Conservation (phyloP, 2,113 vertebrate species). For the Channa maculata region DNA sequence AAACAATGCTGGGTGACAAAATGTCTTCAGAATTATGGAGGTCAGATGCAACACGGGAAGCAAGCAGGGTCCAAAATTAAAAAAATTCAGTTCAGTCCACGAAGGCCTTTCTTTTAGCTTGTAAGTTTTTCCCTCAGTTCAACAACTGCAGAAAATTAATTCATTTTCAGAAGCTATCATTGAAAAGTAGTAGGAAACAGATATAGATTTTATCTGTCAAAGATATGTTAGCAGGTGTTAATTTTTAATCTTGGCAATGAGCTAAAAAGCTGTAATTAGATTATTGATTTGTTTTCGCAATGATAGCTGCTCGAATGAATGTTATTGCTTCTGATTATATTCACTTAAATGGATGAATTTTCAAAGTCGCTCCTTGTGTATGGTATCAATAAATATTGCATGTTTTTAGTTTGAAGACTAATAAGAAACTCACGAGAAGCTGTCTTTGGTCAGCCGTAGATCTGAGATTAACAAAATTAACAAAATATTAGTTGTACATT, state of each 20-base stretch:
- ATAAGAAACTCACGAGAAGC: not conserved
- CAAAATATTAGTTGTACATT: not conserved
- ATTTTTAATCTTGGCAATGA: slow-evolving; percentile 15
- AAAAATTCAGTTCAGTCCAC: not conserved
- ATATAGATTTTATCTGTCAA: slow-evolving; percentile 22
- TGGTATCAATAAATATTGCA: not conserved
- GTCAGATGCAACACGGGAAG: not conserved
- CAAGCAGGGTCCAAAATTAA: not conserved
- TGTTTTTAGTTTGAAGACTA: not conserved
- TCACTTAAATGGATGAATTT: not conserved
- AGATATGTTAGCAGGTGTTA: not conserved
- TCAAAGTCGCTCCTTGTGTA: not conserved
- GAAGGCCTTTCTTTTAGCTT: too few relatives aligned
- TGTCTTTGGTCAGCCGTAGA: not conserved
- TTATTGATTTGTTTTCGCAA: slow-evolving; percentile 7
- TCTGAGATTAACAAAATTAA: not conserved
- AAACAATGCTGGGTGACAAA: too few relatives aligned
- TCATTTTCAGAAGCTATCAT: not conserved
- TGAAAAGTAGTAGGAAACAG: not conserved
- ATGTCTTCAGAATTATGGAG: not conserved
- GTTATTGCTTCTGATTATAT: not conserved
- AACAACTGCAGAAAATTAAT: not conserved
- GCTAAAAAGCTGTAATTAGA: not conserved
- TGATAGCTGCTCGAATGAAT: not conserved
- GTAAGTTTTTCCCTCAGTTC: not conserved